Evolutionary conservation across 2,113 vertebrate genomes (phyloP).

Genomic region (Dicaeum eximium): DNA sequence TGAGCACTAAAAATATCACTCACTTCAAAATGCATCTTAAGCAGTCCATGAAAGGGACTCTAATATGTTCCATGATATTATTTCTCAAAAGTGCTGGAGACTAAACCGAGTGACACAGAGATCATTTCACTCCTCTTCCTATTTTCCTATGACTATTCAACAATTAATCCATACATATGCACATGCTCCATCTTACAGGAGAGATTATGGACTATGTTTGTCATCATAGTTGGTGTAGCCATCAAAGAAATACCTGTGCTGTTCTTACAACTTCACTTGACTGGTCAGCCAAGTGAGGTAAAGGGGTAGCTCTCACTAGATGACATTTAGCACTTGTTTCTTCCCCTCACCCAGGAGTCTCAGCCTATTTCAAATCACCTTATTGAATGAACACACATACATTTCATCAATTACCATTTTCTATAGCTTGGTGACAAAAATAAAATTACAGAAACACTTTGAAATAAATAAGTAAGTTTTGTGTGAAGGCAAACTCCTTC

Average conservation of each 20-base stretch:
- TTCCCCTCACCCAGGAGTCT: not conserved
- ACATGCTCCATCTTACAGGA: not conserved
- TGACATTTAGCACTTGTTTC: not conserved
- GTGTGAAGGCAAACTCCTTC: not conserved
- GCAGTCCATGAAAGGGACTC: not conserved
- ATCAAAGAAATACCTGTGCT: not conserved
- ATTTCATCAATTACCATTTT: not conserved
- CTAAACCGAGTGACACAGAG: not conserved
- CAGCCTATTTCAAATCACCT: not conserved
- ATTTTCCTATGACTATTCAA: not conserved
- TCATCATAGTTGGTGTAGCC: not conserved
- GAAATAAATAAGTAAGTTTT: not conserved
- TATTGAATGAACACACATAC: not conserved
- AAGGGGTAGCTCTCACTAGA: not conserved
- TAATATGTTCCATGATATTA: not conserved
- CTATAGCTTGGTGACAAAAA: not conserved
- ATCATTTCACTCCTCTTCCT: not conserved
- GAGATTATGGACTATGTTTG: not conserved
- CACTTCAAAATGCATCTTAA: not conserved
- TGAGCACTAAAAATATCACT: not conserved
- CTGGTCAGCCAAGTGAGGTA: not conserved
- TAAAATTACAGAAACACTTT: not conserved
- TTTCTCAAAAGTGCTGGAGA: not conserved
- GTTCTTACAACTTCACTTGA: not conserved
- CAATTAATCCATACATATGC: not conserved